Evolutionary conservation across 2,888 invertebrate genomes (phyloP).

Genomic region (Dyspetes luteomarginatus): DNA sequence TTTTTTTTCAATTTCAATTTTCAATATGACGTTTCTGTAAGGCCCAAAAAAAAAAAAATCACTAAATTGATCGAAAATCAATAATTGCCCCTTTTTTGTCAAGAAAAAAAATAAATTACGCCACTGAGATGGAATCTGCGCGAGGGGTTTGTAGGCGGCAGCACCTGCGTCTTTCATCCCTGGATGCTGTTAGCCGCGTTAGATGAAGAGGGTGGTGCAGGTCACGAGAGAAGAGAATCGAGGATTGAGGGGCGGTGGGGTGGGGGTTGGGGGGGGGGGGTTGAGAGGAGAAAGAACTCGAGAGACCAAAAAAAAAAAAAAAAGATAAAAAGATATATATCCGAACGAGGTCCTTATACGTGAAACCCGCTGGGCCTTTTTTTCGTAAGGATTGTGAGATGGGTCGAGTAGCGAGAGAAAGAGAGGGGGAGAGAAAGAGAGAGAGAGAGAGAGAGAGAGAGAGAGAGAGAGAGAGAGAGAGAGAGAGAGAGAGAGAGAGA

Average conservation of each 20-base stretch:
- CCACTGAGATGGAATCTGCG: constrained; percentile 67
- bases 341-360: constrained; percentile 58
- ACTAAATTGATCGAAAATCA: not conserved
- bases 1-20: too few species aligned
- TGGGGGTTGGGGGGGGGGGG: constrained; percentile 57
- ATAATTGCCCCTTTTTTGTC: not conserved
- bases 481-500: constrained; percentile 7
- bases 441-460: constrained; percentile 7
- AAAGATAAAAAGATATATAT: constrained; percentile 60
- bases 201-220: constrained; percentile 70
- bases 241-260: constrained; percentile 50
- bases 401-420: constrained; percentile 31
- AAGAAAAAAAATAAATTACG: constrained; percentile 50
- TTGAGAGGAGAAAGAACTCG: constrained; percentile 51
- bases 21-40: too few species aligned
- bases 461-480: constrained; percentile 7
- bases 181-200: constrained; percentile 60
- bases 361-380: constrained; percentile 56
- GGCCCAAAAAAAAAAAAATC: too few species aligned
- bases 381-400: constrained; percentile 56
- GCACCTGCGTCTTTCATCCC: constrained; percentile 80
- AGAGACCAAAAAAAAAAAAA: constrained; percentile 56
- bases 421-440: constrained; percentile 8
- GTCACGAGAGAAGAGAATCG: constrained; percentile 72
- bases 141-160: constrained; percentile 74